These are phyloP conservation scores for Zaprionus ornatus DNA, from an alignment of 1,140 invertebrate species.

Conservation along the genomic window DNA sequence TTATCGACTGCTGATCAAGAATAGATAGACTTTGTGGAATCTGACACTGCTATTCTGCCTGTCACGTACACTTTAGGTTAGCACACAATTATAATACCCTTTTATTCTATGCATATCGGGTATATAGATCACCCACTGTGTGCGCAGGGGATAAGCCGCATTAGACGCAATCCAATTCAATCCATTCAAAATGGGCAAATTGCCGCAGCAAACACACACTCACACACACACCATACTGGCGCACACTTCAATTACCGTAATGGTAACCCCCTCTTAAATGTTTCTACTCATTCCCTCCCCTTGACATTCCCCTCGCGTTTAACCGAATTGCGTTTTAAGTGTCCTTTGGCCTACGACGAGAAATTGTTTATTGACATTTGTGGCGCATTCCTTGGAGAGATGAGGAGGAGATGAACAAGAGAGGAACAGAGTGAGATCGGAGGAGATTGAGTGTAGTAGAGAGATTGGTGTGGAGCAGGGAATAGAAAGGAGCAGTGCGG, in stretches of 20 bases:
- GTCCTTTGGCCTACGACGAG: conserved; percentile 34
- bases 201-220: conserved; percentile 35
- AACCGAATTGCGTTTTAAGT: conserved; percentile 76
- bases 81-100: too few species aligned
- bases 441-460: too few species aligned
- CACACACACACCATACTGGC: conserved; percentile 2
- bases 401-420: background rate
- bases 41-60: too few species aligned
- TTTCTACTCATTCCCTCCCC: background rate
- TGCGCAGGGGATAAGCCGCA: conserved; percentile 47
- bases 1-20: too few species aligned
- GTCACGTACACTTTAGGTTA: too few species aligned
- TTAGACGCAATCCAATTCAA: conserved; percentile 62
- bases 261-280: conserved; percentile 57
- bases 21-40: too few species aligned
- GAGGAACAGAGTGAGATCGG: background rate
- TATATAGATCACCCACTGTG: conserved; percentile 49
- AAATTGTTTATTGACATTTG: conserved; percentile 74
- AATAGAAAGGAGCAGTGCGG: too few species aligned
- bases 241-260: conserved; percentile 52
- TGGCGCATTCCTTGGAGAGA: conserved; percentile 56
- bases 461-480: too few species aligned
- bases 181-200: conserved; percentile 70
- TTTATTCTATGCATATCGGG: background rate
- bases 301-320: conserved; percentile 45